Base-by-base conservation (phyloP, 1,140 invertebrate genomes). In the Metopolophium dirhodum region DNA sequence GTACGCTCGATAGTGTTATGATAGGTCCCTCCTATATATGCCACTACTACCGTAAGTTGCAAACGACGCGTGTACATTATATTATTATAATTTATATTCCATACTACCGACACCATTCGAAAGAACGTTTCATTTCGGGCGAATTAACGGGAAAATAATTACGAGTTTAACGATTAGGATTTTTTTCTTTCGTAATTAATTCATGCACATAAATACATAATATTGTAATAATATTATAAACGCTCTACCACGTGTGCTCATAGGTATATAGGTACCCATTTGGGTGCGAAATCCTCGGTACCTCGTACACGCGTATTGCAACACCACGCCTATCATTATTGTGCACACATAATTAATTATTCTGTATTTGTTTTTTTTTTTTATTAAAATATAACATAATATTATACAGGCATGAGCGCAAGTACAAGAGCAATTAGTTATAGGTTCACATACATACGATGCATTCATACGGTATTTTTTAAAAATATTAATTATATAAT, bases 61-160 rank as follows among this genome's bases (percentile, higher is more conserved):
- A 68, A 68, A 68, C 30, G 11, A 68, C 30, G 30, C 30, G 30
- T 68, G 61, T n/a, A 26, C 26, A 30, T 30, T 61, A 30, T 26
- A 61, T n/a, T 68, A 68, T 68, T 68, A 68, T 68, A 61, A 61
- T 47, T 47, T 47, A 47, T 47, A 47, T 8, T 68, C n/a, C 30
- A 68, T 68, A 68, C 61, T 68, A 9, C 23, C 26, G 57, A 61
- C 61, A 68, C 61, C 61, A 11, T 61, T 61, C 57, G 26, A 9
- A 26, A 61, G 26, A 61, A 30, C 57, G 26, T 68, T 61, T 61
- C 57, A 61, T 61, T 61, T 68, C 61, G 26, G 26, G 30, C 57
- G 30, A 68, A n/a, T 68, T 68, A 68, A 68, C 61, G 61, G 61
- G 61, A 68, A 68, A 68, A 68, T 68, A 68, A 68, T 68, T 68